Evolutionary conservation across 23 tunicate species (phyloP).

Genomic region (Phallusia fumigata): DNA sequence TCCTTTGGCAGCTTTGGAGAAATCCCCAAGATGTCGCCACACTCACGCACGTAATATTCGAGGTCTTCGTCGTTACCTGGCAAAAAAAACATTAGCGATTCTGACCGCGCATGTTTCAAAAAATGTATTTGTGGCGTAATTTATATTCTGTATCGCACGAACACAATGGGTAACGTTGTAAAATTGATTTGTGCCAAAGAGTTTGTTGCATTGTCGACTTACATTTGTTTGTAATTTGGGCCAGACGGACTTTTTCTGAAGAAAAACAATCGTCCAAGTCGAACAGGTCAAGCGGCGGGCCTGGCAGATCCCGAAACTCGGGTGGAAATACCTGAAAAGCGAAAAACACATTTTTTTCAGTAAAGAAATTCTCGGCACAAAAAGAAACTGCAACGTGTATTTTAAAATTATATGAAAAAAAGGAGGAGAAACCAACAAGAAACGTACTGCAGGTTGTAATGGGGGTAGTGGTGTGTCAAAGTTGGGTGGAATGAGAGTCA

Average conservation of each 20-base stretch:
- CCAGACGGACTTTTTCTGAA: slow-evolving; percentile 95
- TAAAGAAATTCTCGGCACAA: no score
- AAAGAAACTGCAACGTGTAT: no score
- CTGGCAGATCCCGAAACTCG: slow-evolving; percentile 82
- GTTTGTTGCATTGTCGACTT: slow-evolving; percentile 16
- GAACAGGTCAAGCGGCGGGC: slow-evolving; percentile 89
- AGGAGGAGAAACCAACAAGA: no score
- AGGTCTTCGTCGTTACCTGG: slow-evolving; percentile 90
- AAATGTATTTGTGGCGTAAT: no score
- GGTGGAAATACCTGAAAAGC: slow-evolving; percentile 94
- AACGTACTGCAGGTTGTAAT: slow-evolving; percentile 92
- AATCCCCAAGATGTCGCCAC: slow-evolving; percentile 93
- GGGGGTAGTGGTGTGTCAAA: slow-evolving; percentile 97
- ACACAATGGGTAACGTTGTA: no score
- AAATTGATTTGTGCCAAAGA: no score
- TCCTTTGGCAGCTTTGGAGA: slow-evolving; percentile 63
- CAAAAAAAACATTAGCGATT: background rate
- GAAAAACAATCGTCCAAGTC: slow-evolving; percentile 94
- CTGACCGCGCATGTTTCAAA: no score
- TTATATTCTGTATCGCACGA: no score
- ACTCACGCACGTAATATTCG: slow-evolving; percentile 94
- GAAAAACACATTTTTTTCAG: background rate
- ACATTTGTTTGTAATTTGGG: slow-evolving; percentile 98
- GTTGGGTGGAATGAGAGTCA: slow-evolving; percentile 92
- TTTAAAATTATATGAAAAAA: no score